Evolutionary conservation across 2,888 invertebrate genomes (phyloP), one percentile per base, ranked within the genome.

Genomic region (Allacma fusca): DNA sequence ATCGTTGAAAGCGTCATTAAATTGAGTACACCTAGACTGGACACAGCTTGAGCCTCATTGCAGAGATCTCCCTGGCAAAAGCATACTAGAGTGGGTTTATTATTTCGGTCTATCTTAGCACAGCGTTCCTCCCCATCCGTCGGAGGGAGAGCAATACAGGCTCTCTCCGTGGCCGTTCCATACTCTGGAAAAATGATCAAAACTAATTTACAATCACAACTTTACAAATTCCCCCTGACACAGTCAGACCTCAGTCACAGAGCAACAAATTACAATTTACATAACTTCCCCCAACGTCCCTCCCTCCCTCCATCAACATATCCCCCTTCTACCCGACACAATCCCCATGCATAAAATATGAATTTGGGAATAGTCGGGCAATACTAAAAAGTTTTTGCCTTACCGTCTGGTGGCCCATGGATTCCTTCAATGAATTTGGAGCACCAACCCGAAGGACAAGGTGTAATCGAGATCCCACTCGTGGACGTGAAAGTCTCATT

Each of bases 371-470:
- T 19, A 7, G 23, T 23, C 7, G 59, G n/a, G 59, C 19, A 7
- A 23, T 9, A 40, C 13, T 40, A 5, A 13, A 40, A 5, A 5
- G 7, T 13, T 13, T 59, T 7, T 65, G 16, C 24, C 84, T 86
- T 87, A 93, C 94, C 95, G 81, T 87, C 87, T 91, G 83, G 92
- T 90, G 70, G 92, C 88, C 84, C 92, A 92, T 82, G 91, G 91
- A 78, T 93, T 92, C 88, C 88, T 87, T 96, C 95, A 57, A 94
- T 90, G 72, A 95, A 91, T 88, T 96, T 96, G 28, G 93, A 94
- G 85, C 96, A 96, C 96, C 96, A 96, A 57, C 95, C 95, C 0
- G 94, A 94, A 0, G 94, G 93, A 85, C 96, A 96, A 0, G 94
- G 93, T 16, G 92, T 90, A 0, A 92, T 91, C 84, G 92, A 89